Conservation (phyloP, 2,797 vertebrate genomes). For the Myotis planiceps region DNA sequence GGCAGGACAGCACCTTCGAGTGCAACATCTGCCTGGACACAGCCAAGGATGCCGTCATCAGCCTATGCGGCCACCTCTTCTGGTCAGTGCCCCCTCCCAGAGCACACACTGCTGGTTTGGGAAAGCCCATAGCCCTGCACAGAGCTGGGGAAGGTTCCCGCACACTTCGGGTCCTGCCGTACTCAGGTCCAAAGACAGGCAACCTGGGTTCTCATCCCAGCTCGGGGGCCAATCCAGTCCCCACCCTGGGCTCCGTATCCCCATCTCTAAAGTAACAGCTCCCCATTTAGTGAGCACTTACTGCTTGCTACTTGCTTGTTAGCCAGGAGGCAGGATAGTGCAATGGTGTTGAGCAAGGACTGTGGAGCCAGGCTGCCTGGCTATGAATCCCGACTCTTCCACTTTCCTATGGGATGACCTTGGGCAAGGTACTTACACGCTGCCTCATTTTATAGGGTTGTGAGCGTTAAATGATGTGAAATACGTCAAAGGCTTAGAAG, state of each 20-base stretch:
- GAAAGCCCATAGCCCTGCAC: background rate
- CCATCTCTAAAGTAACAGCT: background rate
- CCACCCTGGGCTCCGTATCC: background rate
- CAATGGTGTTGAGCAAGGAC: background rate
- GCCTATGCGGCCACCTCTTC: slow-evolving; percentile 98
- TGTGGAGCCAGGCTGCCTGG: background rate
- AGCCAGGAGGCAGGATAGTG: background rate
- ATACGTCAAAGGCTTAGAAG: slow-evolving; percentile 7
- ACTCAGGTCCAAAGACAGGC: background rate
- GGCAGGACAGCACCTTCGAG: slow-evolving; percentile 97
- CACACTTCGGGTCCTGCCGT: background rate
- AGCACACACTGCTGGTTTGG: background rate
- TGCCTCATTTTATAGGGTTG: background rate
- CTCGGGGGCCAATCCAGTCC: background rate
- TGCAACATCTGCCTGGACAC: slow-evolving; percentile 99
- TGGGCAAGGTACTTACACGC: background rate
- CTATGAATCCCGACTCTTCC: background rate
- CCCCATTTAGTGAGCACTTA: background rate
- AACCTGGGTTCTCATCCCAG: background rate
- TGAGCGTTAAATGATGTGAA: background rate
- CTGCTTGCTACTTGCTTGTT: background rate
- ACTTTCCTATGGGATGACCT: background rate
- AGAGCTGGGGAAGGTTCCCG: background rate
- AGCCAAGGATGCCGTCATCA: slow-evolving; percentile 98
- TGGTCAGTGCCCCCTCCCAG: slow-evolving; percentile 88